Percentiles rank a stretch among this genome's conserved stretches.
phyloP scores from a whole-genome alignment of 2,797 vertebrate species.

The Luscinia luscinia region DNA sequence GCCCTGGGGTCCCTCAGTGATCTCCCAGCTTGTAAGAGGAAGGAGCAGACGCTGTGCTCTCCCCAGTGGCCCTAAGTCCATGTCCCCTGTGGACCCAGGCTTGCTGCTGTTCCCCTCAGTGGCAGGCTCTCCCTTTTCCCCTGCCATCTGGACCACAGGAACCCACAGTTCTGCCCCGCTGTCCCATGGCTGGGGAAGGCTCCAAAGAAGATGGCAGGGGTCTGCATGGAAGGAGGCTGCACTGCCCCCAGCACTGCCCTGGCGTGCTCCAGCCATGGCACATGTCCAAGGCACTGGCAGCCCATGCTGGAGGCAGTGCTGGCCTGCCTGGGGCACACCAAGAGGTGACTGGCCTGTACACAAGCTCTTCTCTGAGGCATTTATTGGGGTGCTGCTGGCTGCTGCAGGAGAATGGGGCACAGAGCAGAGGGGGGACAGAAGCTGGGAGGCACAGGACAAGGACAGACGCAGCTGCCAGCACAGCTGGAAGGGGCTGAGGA shows the following conservation, averaged over 20 bases:
- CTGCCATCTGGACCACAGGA: background rate
- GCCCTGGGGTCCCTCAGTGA: background rate
- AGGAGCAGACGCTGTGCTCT: background rate
- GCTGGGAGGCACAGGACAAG: background rate
- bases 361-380: background rate
- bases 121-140: accelerated
- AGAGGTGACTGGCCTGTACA: background rate
- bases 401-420: background rate
- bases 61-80: accelerated
- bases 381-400: background rate
- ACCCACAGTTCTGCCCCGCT: background rate
- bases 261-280: accelerated
- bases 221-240: background rate
- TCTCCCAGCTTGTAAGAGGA: background rate
- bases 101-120: accelerated
- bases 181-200: background rate
- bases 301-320: background rate
- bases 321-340: background rate
- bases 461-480: accelerated
- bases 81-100: accelerated
- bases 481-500: background rate
- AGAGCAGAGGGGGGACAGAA: background rate
- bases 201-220: too few species aligned
- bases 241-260: accelerated
- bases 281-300: background rate